A percentile compares a stretch with the other conserved stretches of the same genome.
Evolutionary conservation across 2,797 vertebrate species (phyloP).

Genomic region (Chelon auratus): DNA sequence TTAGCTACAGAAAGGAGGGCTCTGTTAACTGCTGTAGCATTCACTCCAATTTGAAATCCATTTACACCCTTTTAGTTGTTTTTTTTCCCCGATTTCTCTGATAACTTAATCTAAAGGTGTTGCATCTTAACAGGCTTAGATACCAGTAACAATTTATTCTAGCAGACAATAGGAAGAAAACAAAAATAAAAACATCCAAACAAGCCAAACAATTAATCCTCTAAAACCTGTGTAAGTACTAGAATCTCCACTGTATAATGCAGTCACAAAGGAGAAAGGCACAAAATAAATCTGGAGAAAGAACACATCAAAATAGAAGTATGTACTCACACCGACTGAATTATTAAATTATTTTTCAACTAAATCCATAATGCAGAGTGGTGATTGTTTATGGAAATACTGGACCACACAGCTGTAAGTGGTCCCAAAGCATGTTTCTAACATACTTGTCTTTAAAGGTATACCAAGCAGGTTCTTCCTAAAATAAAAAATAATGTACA

Average conservation of each 20-base stretch:
- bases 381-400: constrained; percentile 14
- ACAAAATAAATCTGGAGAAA: constrained; percentile 52
- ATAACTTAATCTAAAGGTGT: constrained; percentile 9
- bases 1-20: constrained; percentile 10
- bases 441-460: constrained; percentile 28
- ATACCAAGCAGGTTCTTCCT: too few species aligned
- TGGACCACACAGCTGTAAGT: constrained; percentile 19
- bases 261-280: constrained; percentile 56
- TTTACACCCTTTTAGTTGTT: background rate
- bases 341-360: background rate
- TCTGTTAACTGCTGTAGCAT: constrained; percentile 9
- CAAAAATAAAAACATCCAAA: constrained; percentile 23
- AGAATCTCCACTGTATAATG: constrained; percentile 29
- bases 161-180: constrained; percentile 17
- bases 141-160: constrained; percentile 52
- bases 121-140: constrained; percentile 13
- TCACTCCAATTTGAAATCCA: background rate
- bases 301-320: constrained; percentile 29
- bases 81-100: background rate
- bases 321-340: constrained; percentile 21
- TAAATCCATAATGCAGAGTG: constrained; percentile 6
- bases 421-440: background rate
- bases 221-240: constrained; percentile 18
- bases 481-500: too few species aligned
- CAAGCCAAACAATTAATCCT: constrained; percentile 30